These are phyloP conservation scores for Apteryx owenii DNA, from an alignment of 2,113 vertebrate genomes.

Conservation along the genomic window DNA sequence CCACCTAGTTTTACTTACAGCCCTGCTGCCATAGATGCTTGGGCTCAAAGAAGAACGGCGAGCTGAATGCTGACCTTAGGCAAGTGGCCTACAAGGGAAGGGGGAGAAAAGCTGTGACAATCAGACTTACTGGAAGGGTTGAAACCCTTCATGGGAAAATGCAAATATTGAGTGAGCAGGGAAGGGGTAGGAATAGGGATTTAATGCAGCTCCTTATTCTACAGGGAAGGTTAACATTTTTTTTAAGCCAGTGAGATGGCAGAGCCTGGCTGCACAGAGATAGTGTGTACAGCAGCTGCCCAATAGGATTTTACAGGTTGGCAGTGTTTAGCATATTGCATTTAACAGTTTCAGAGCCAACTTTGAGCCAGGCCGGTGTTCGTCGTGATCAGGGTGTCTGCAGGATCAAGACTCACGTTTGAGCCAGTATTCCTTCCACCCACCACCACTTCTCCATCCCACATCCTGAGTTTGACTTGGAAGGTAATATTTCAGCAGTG, in stretches of 20 bases:
- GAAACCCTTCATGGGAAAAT: background rate
- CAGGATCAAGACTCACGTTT: background rate
- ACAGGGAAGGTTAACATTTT: conserved; percentile 51
- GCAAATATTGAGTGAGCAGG: background rate
- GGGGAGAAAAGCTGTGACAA: background rate
- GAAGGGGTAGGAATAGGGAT: background rate
- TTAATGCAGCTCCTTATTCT: conserved; percentile 9
- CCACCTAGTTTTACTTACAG: no score
- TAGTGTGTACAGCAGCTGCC: conserved; percentile 38
- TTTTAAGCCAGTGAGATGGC: conserved; percentile 41
- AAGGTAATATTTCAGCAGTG: background rate
- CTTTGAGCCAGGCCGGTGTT: background rate
- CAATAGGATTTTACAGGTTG: background rate
- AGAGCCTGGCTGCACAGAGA: conserved; percentile 53
- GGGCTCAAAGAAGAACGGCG: background rate
- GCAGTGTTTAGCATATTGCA: background rate
- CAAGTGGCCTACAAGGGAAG: background rate
- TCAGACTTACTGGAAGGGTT: background rate
- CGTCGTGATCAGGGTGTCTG: background rate
- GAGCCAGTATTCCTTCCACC: background rate
- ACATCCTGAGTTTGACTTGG: background rate
- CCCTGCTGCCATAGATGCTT: background rate
- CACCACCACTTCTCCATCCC: background rate
- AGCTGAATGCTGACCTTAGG: background rate
- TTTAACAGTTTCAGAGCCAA: conserved; percentile 23